Evolutionary conservation across 1,140 invertebrate genomes (phyloP).

Genomic region (Rhopalosiphum padi): DNA sequence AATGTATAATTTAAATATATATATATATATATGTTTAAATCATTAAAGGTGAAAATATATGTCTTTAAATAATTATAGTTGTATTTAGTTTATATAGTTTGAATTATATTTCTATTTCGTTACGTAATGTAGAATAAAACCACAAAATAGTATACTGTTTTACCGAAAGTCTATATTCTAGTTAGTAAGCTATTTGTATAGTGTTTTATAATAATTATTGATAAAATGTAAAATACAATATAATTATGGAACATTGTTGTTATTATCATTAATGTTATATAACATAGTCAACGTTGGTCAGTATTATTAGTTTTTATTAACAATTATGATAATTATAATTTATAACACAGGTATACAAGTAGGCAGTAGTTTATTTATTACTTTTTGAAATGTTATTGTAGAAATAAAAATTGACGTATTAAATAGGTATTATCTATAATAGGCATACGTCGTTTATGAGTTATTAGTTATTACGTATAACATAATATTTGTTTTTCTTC

Average conservation of each 20-base stretch:
- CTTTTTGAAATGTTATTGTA: not conserved
- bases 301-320: not conserved
- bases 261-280: not conserved
- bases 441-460: not conserved
- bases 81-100: no score
- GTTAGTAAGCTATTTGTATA: not conserved
- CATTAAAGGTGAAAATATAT: no score
- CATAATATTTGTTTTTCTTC: not conserved
- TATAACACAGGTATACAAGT: not conserved
- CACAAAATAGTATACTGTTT: not conserved
- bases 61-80: no score
- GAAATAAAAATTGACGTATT: not conserved
- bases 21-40: no score
- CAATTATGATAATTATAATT: not conserved
- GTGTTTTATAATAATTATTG: not conserved
- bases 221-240: not conserved
- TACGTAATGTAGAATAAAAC: not conserved
- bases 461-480: not conserved
- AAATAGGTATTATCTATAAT: not conserved
- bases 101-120: not conserved
- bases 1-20: no score
- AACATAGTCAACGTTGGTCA: not conserved
- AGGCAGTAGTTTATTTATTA: not conserved
- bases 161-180: not conserved
- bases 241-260: not conserved